Base-by-base conservation (phyloP, 2,797 vertebrate species). In the Lithobates sylvaticus region DNA sequence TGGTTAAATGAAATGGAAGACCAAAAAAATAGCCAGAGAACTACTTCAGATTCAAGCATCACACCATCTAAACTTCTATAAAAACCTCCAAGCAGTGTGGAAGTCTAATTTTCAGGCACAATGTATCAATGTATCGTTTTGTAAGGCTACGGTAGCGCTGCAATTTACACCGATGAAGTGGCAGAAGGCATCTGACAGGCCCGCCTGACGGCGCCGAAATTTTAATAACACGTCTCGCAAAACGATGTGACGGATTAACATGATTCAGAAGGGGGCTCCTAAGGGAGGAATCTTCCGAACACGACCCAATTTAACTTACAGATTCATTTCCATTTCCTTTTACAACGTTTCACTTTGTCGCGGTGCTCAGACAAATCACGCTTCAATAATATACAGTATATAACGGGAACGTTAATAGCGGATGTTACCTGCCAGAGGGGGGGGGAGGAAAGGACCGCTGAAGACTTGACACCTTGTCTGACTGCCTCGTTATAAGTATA, bases 131-230 rank as follows among this genome's bases (percentile, higher is more conserved):
- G 18, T 29, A 65, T 67, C 61, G 67, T 15, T 78, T 77, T 67
- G 12, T 29, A 16, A 68, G 67, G 77, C 64, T 68, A n/a, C 10
- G 26, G n/a, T n/a, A 70, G 69, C 65, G n/a, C 18, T 34, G 78
- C 10, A 70, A 70, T 69, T n/a, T 50, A 47, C 65, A 80, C n/a
- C 36, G 47, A 21, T 47, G 36, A 8, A 47, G n/a, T 6, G 27
- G 39, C 26, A 27, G 27, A 32, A 79, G 68, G 44, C 64, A 79
- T 47, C 77, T 79, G 77, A 39, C 78, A 70, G 68, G 1, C 50
- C 34, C 27, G 32, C 27, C 78, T 80, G 42, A 80, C 78, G 69
- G 78, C 26, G 32, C 13, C 76, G 9, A 18, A 42, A 29, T 44
- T 12, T 65, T 39, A 44, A 47, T 32, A 69, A 32, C 34, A 10